Evolutionary conservation across 2,888 invertebrate genomes (phyloP), one percentile per base, ranked within the genome.

Genomic region (Lasioglossum morio): DNA sequence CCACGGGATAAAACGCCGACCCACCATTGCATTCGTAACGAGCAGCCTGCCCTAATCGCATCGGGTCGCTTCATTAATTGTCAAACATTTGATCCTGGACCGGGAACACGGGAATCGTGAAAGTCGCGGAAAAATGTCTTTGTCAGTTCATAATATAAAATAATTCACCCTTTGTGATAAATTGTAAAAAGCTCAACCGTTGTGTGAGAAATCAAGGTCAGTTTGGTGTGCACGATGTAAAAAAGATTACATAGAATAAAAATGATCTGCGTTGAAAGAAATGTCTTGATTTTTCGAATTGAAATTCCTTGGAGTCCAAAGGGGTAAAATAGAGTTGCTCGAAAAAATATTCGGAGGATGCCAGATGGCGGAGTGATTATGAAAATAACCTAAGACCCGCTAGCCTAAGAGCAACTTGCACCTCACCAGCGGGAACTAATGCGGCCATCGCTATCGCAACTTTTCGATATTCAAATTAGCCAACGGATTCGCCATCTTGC

Each of bases 391-490:
- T 53, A 53, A 53, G 53, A 53, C 53, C 53, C 30, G 27, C 37
- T 37, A n/a, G 37, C 4, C 48, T 1, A 48, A 30, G 34, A 60
- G 63, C 30, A 23, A 2, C 23, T 23, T 12, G 69, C 43, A 37
- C 5, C 4, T n/a, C 53, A 40, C 40, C 74, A 43, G 40, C 43
- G 34, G n/a, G 46, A 72, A 53, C 60, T 27, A 27, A 63, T 7
- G 27, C 27, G n/a, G 27, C 60, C 60, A 14, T 60, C 27, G 27
- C 14, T 30, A 63, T 66, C 57, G 57, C 57, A 80, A 43, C 43
- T 48, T 69, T 40, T 63, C 37, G 40, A 74, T 70, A 57, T 46
- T 73, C 82, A 76, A 60, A 48, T 57, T 30, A 30, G 27, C 8
- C 23, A 53, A 46, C 10, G 30, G 72, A 34, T 60, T 37, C 66